These are phyloP conservation scores for Gallinago nigripennis DNA, from an alignment of 2,797 vertebrate genomes.

Conservation along the genomic window DNA sequence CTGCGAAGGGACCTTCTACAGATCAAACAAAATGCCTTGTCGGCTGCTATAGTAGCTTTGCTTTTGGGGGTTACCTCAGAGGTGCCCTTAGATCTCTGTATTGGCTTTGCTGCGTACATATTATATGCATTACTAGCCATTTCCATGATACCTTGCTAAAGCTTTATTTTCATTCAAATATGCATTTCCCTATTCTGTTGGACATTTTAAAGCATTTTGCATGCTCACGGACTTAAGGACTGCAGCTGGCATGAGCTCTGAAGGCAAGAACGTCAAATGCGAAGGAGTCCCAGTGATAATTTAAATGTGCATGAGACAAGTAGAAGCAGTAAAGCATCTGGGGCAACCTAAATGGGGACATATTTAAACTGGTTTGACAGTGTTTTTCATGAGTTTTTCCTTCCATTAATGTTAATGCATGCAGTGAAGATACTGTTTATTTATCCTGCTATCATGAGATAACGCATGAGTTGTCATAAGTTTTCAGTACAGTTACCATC, in stretches of 20 bases:
- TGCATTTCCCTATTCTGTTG: not conserved
- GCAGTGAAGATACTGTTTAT: not conserved
- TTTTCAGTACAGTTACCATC: conserved; percentile 39
- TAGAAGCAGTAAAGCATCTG: conserved; percentile 9
- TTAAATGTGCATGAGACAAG: not conserved
- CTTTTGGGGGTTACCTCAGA: not conserved
- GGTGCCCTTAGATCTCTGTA: not conserved
- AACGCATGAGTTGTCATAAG: conserved; percentile 19
- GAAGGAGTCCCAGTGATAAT: not conserved
- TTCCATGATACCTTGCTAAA: not conserved
- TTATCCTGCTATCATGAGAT: conserved; percentile 13
- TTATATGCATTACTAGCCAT: not conserved
- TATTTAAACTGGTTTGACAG: conserved; percentile 6
- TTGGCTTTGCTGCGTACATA: not conserved
- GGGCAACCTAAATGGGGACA: not conserved
- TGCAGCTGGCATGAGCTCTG: conserved; percentile 18
- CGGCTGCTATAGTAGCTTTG: not conserved
- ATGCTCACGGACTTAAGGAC: not conserved
- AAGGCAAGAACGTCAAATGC: not conserved
- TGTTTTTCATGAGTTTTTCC: conserved; percentile 21
- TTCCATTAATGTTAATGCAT: conserved; percentile 41
- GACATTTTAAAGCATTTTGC: not conserved
- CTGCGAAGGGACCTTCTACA: not conserved
- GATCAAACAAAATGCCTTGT: not conserved
- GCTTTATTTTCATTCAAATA: not conserved